Evolutionary conservation across 2,797 vertebrate species (phyloP).

Genomic region (Decapterus maruadsi): DNA sequence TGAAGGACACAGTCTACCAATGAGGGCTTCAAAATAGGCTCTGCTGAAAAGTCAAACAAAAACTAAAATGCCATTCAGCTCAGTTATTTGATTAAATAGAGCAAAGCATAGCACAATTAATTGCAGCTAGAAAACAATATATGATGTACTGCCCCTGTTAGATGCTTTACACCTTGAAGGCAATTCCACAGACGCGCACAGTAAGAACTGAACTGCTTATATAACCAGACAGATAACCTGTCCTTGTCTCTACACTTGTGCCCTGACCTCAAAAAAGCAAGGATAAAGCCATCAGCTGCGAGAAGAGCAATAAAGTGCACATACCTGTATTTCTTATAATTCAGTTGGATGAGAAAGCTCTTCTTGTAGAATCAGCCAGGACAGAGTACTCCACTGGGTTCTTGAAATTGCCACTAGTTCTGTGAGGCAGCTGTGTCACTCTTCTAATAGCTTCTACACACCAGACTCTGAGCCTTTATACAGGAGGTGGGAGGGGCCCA

Average conservation of each 20-base stretch:
- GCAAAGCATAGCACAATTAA: slow-evolving; percentile 17
- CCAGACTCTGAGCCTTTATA: slow-evolving; percentile 84
- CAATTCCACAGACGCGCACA: slow-evolving; percentile 52
- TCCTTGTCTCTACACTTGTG: slow-evolving; percentile 75
- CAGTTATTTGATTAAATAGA: slow-evolving; percentile 10
- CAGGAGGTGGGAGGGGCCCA: slow-evolving; percentile 83
- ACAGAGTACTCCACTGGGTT: slow-evolving; percentile 85
- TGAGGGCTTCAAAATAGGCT: slow-evolving; percentile 62
- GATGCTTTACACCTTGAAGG: slow-evolving; percentile 50
- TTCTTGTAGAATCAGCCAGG: slow-evolving; percentile 64
- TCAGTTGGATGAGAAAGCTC: slow-evolving; percentile 57
- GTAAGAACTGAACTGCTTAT: slow-evolving; percentile 77
- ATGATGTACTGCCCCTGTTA: slow-evolving; percentile 15
- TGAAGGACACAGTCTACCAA: slow-evolving; percentile 74
- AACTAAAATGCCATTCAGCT: slow-evolving; percentile 34
- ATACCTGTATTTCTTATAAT: slow-evolving; percentile 76
- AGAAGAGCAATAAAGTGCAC: slow-evolving; percentile 56
- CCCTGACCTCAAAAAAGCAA: slow-evolving; percentile 77
- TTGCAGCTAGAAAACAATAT: slow-evolving; percentile 12
- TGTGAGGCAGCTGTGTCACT: slow-evolving; percentile 86
- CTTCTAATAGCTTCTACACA: slow-evolving; percentile 84
- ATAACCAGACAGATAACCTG: slow-evolving; percentile 80
- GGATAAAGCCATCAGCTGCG: slow-evolving; percentile 71
- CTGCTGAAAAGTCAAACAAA: slow-evolving; percentile 59
- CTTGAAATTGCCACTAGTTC: slow-evolving; percentile 75